A percentile compares a stretch with the other conserved stretches of the same genome.
These are phyloP conservation scores for Mus pahari DNA, from an alignment of 2,113 vertebrate genomes.

Conservation along the genomic window DNA sequence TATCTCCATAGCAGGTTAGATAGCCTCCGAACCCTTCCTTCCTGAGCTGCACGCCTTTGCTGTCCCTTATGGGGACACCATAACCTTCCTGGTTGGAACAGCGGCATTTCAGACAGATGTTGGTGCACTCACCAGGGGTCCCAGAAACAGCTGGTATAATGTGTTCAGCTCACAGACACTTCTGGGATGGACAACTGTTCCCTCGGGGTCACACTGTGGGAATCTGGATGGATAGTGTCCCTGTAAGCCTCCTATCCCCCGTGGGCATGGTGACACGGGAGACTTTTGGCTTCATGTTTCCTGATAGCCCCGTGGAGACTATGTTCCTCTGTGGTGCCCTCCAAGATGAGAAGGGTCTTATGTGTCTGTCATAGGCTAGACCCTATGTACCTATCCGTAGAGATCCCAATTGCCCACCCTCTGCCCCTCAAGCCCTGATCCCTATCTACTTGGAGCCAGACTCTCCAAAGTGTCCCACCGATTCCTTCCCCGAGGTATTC, in stretches of 20 bases:
- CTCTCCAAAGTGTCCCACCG: constrained; percentile 33
- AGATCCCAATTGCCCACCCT: neutral
- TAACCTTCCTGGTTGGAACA: fast-evolving
- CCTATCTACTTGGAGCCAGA: neutral
- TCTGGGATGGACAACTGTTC: neutral
- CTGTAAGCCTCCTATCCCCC: neutral
- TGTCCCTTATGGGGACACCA: neutral
- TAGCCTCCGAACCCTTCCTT: neutral
- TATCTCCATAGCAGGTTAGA: neutral
- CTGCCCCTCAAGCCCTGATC: neutral
- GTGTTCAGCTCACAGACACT: neutral
- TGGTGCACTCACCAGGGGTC: fast-evolving
- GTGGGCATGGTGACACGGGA: neutral
- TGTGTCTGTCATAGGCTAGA: no score
- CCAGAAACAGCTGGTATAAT: neutral
- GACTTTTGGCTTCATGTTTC: neutral
- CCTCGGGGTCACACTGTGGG: fast-evolving
- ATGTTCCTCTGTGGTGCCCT: neutral
- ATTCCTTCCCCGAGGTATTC: constrained; percentile 41
- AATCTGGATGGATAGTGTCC: neutral
- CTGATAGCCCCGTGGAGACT: neutral
- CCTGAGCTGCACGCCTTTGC: neutral
- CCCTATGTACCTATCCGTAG: neutral
- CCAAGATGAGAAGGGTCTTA: no score
- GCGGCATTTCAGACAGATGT: neutral